Evolutionary conservation across 2,113 vertebrate species (phyloP).

Genomic region (Sisor rabdophorus): DNA sequence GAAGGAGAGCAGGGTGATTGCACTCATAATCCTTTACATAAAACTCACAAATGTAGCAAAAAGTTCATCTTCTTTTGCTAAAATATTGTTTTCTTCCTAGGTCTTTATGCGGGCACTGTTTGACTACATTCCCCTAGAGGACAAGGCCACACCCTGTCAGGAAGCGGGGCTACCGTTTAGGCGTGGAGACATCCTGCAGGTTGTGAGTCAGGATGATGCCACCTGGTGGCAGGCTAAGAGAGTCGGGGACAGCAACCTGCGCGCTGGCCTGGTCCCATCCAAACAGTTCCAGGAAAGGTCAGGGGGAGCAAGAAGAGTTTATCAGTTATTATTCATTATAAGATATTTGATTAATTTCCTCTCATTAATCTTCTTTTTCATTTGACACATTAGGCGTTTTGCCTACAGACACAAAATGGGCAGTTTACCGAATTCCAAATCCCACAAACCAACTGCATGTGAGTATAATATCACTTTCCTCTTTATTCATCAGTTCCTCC

Average conservation of each 20-base stretch:
- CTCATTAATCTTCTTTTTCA: neutral
- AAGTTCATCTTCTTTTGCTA: neutral
- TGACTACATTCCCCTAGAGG: conserved; percentile 85
- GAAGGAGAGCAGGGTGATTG: conserved; percentile 85
- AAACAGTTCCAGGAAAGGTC: conserved; percentile 95
- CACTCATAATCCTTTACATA: neutral
- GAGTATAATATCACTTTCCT: no score
- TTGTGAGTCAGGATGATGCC: conserved; percentile 88
- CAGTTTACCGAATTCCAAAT: conserved; percentile 77
- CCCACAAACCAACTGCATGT: conserved; percentile 79
- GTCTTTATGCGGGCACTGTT: conserved; percentile 90
- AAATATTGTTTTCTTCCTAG: conserved; percentile 56
- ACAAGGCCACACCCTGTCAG: conserved; percentile 93
- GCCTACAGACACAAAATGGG: conserved; percentile 84
- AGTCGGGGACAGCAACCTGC: conserved; percentile 87
- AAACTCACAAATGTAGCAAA: neutral
- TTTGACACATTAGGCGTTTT: conserved; percentile 72
- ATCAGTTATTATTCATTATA: no score
- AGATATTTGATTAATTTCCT: neutral
- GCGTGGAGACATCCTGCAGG: conserved; percentile 84
- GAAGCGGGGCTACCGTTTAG: conserved; percentile 92
- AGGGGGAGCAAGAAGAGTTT: conserved; percentile 35
- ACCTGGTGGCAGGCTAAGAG: conserved; percentile 97
- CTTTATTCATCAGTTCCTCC: no score
- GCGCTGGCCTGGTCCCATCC: conserved; percentile 88